Evolutionary conservation across 1,140 invertebrate species (phyloP).

Genomic region (Megalonaias nervosa): DNA sequence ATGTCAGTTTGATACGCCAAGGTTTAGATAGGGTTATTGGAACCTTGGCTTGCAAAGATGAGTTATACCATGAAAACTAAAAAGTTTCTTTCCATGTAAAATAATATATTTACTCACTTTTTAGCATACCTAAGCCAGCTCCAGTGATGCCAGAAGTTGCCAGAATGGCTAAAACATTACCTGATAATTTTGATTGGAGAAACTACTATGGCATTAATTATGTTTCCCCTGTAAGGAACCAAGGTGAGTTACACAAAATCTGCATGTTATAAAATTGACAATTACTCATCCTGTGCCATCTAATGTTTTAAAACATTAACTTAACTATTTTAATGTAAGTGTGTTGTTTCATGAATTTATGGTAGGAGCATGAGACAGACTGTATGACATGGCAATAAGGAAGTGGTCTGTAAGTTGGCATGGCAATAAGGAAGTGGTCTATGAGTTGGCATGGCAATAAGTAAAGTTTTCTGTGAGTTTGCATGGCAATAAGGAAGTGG

Average conservation of each 20-base stretch:
- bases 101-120: neutral
- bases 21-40: too few relatives aligned
- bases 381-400: neutral
- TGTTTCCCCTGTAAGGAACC: conserved; percentile 74
- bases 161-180: conserved; percentile 61
- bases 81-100: too few relatives aligned
- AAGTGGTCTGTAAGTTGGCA: too few relatives aligned
- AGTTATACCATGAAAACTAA: too few relatives aligned
- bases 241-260: conserved; percentile 54
- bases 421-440: too few relatives aligned
- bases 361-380: neutral
- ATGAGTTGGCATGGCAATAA: too few relatives aligned
- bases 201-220: conserved; percentile 73
- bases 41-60: too few relatives aligned
- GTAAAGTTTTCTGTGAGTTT: too few relatives aligned
- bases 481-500: too few relatives aligned
- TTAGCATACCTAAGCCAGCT: conserved; percentile 53
- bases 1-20: too few relatives aligned
- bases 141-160: conserved; percentile 40
- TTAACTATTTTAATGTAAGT: neutral
- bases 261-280: neutral
- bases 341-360: neutral
- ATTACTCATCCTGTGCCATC: neutral
- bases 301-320: neutral
- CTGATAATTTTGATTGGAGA: conserved; percentile 74